Evolutionary conservation across 2,113 vertebrate genomes (phyloP), one percentile per base, ranked within the genome.

Genomic region (Rhizomys pruinosus): DNA sequence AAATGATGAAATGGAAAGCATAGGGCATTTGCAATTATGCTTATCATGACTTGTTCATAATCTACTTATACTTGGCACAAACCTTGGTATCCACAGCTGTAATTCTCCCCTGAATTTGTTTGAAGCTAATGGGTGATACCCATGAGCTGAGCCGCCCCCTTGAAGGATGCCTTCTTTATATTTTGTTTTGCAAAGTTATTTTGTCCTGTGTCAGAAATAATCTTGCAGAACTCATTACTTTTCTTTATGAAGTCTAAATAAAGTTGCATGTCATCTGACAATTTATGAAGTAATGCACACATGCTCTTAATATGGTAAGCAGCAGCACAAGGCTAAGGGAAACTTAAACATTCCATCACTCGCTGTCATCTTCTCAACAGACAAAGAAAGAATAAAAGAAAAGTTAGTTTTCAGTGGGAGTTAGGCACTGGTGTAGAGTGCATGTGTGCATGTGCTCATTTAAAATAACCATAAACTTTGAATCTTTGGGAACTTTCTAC

Each of bases 191-290:
- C 82, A 90, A 39, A 91, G 69, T 68, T 91, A 12, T 73, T 96
- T 92, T 63, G 0, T 32, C 42, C 84, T 69, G 16, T 88, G 74
- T 87, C 82, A 93, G 87, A 96, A 96, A 81, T 69, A 91, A 80
- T 76, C 87, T 92, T 32, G 2, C 7, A 1, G 72, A 95, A 84
- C 47, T 97, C 68, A 37, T 89, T 95, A 63, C 73, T 96, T 66
- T 94, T 96, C 95, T 96, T 93, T 93, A 91, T 89, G 79, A 77
- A 89, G 15, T 96, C 20, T 91, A 90, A 96, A 94, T 93, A 91
- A 97, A 90, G 66, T 0, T 0, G 16, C 34, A 19, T 82, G 47
- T 68, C 71, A 92, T 77, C 85, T 84, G 44, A 87, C 89, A 77
- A 92, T 92, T 97, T 89, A 95, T 89, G 34, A 96, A 96, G 59